Conservation (phyloP, 2,113 vertebrate species). For the Pachycephala philippinensis region DNA sequence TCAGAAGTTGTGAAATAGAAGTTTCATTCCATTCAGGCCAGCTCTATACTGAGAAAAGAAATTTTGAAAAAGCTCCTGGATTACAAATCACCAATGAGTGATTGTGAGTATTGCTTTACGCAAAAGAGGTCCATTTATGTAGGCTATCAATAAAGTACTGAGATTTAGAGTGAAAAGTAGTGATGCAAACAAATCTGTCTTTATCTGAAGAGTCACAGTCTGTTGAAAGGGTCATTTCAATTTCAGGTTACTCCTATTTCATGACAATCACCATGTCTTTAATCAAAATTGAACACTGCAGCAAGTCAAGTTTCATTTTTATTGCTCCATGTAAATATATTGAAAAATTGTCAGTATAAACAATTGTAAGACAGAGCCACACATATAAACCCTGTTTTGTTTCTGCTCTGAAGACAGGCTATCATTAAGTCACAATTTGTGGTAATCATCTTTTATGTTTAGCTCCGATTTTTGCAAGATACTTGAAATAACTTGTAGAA, state of each 20-base stretch:
- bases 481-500: constrained; percentile 18
- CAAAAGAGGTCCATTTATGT: not conserved
- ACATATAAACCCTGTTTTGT: not conserved
- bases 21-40: not conserved
- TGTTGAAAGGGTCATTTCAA: constrained; percentile 3
- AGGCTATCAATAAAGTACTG: not conserved
- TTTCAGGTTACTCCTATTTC: constrained; percentile 9
- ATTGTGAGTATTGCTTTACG: not conserved
- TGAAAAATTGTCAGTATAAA: constrained; percentile 24
- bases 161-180: not conserved
- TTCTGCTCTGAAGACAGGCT: constrained; percentile 2
- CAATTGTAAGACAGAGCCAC: not conserved
- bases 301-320: constrained; percentile 17
- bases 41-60: not conserved
- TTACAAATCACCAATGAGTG: not conserved
- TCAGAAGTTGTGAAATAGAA: not conserved
- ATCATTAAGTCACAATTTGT: constrained; percentile 42
- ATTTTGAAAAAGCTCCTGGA: not conserved
- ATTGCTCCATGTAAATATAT: constrained; percentile 19
- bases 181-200: not conserved
- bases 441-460: constrained; percentile 19
- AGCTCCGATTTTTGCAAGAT: not conserved
- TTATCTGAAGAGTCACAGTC: not conserved
- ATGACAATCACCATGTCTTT: not conserved
- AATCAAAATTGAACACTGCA: constrained; percentile 11